Evolutionary conservation across 2,888 invertebrate genomes (phyloP).

Genomic region (Acrobasis consociella): DNA sequence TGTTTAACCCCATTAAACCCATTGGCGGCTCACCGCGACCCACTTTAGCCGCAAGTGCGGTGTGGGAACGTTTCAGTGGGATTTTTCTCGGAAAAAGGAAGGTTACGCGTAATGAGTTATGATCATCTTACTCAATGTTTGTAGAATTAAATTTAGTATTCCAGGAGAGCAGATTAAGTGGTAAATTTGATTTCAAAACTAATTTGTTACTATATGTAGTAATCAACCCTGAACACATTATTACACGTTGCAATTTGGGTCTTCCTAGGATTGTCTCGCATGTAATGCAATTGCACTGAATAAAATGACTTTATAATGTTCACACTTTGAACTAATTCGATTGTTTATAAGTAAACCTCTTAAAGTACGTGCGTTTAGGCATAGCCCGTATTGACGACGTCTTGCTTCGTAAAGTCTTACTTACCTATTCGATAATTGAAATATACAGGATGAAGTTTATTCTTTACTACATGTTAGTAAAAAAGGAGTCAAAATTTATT

Average conservation of each 20-base stretch:
- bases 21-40: constrained; percentile 38
- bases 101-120: constrained; percentile 19
- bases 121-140: constrained; percentile 6
- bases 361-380: constrained; percentile 9
- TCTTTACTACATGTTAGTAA: too few species aligned
- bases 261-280: not conserved
- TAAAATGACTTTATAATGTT: not conserved
- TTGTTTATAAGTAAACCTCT: not conserved
- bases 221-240: too few species aligned
- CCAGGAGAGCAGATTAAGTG: not conserved
- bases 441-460: too few species aligned
- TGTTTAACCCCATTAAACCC: constrained; percentile 42
- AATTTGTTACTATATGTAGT: too few species aligned
- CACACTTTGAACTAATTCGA: too few species aligned
- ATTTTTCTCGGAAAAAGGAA: constrained; percentile 41
- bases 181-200: not conserved
- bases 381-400: constrained; percentile 34
- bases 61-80: constrained; percentile 28
- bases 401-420: constrained; percentile 31
- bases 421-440: too few species aligned
- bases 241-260: too few species aligned
- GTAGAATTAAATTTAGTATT: not conserved
- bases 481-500: too few species aligned
- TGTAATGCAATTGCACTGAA: not conserved
- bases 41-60: constrained; percentile 39